Evolutionary conservation across 23 tunicate genomes (phyloP).

Genomic region (Halocynthia aurantium): DNA sequence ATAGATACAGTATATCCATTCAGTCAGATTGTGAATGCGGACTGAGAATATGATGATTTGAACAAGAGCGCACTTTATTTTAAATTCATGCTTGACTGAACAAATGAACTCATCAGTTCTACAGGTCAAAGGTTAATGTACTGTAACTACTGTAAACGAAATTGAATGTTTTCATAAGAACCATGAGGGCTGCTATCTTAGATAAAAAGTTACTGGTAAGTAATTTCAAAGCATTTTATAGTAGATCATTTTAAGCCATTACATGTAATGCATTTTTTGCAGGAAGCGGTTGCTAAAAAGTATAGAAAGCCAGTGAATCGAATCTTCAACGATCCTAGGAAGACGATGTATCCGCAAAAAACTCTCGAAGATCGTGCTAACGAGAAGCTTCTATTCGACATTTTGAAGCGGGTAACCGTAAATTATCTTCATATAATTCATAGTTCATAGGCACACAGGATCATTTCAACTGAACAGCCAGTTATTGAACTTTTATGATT

Average conservation of each 20-base stretch:
- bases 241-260: not conserved
- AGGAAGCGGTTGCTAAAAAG: conserved; percentile 2
- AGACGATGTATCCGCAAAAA: conserved; percentile 16
- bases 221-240: not conserved
- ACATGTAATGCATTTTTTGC: not conserved
- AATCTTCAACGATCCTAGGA: conserved; percentile 23
- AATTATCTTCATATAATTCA: not conserved
- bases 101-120: no score
- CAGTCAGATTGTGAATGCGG: no score
- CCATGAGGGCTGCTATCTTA: conserved; percentile 7
- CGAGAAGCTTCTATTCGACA: conserved; percentile 15
- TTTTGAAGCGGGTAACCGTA: conserved; percentile 8
- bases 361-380: conserved; percentile 11
- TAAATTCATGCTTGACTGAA: no score
- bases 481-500: not conserved
- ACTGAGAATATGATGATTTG: no score
- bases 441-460: not conserved
- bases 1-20: no score
- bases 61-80: no score
- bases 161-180: no score
- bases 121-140: no score
- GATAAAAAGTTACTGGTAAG: conserved; percentile 21
- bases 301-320: conserved; percentile 13
- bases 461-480: not conserved
- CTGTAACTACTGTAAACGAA: no score